Evolutionary conservation across 64 coral and sea anemone species (phyloP), one percentile per base, ranked within the genome.

Genomic region (Astreopora myriophthalma): DNA sequence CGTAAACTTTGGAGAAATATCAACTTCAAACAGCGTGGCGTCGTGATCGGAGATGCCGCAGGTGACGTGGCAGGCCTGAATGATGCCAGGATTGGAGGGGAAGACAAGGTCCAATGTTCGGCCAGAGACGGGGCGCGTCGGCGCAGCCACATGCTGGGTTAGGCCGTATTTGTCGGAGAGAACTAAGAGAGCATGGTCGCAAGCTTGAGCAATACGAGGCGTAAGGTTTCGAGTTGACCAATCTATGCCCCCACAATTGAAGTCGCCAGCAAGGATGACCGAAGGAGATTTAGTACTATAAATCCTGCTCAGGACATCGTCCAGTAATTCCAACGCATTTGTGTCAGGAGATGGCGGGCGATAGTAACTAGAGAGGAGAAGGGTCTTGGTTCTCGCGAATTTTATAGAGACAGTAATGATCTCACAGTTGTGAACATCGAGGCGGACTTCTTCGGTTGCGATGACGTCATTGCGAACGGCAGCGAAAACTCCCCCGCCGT

Each of bases 301-400:
- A 24, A 84, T 76, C 61, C 76, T 90, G 35, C 88, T 48, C 39
- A 67, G 32, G 76, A 69, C 64, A 81, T 91, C 88, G 76, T 91
- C 65, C 27, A 91, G 60, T 82, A 80, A n/a, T 8, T 82, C 63
- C 37, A 91, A 76, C 0, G 74, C 39, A 34, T 91, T 57, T 48
- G 33, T 22, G 62, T 83, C 88, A 70, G 55, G 62, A 69, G 88
- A 44, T 26, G 76, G 76, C 44, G 61, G 88, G 36, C 88, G 75
- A 91, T 82, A 91, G 38, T 69, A 91, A 91, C 75, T 91, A 23
- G 60, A 69, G 76, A 91, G 22, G 52, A 69, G 19, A 30, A 91
- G 88, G 37, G 79, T 83, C 48, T 91, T 69, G 13, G 57, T 24
- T 69, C 2, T 82, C 37, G 37, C 75, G 25, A 91, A 82, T 70